Evolutionary conservation across 2,797 vertebrate species (phyloP).

Genomic region (Lycodopsis pacificus): DNA sequence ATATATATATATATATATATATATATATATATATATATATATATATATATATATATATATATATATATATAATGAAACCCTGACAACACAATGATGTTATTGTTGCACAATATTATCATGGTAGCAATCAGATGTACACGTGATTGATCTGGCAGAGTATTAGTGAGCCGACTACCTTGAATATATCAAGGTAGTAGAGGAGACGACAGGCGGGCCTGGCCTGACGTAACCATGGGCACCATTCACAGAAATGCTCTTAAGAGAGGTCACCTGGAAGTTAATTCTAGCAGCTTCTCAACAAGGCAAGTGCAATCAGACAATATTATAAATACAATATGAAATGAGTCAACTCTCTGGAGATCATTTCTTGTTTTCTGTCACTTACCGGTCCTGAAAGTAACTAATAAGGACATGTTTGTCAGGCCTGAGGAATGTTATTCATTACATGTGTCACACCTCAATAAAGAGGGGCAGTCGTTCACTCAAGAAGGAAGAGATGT

Average conservation of each 20-base stretch:
- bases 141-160: conserved; percentile 1
- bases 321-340: neutral
- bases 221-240: conserved; percentile 5
- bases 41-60: neutral
- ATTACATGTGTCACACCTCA: conserved; percentile 56
- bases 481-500: conserved; percentile 22
- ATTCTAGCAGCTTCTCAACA: conserved; percentile 14
- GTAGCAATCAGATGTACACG: conserved; percentile 16
- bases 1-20: neutral
- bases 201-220: neutral
- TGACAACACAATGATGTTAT: conserved; percentile 27
- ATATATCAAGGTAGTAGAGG: neutral
- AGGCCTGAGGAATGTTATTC: conserved; percentile 21
- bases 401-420: conserved; percentile 30
- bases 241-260: conserved; percentile 31
- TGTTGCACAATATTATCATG: conserved; percentile 21
- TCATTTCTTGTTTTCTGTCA: neutral
- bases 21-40: neutral
- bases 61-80: conserved; percentile 9
- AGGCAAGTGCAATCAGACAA: neutral
- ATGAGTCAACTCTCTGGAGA: conserved; percentile 1
- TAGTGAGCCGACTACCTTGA: conserved; percentile 12
- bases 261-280: neutral
- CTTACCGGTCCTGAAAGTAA: neutral
- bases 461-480: conserved; percentile 22